Base-by-base conservation (phyloP, 2,888 invertebrate genomes). In the Xestia sexstrigata region DNA sequence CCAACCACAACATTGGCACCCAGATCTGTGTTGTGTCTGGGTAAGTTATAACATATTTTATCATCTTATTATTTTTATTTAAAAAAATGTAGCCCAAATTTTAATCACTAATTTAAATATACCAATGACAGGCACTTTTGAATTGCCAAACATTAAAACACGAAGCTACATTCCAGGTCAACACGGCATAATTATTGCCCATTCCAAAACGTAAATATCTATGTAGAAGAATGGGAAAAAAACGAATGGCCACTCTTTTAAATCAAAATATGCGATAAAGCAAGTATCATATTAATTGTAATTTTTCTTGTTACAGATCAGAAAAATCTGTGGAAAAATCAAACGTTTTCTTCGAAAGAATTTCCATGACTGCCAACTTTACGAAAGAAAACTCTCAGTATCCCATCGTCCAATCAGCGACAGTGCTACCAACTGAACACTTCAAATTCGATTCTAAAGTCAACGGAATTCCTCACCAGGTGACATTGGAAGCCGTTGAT, bases 291-390 rank as follows among this genome's bases (percentile, higher is more conserved):
- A 60, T 47, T 60, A n/a, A 52, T 4, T 35, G 13, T 15, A 47
- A 6, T 35, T 30, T 60, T 30, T 5, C 47, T 66, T 58, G 70
- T 93, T 91, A 11, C 95, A 96, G 96, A 62, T 88, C 90, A 0
- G 83, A 90, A 70, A 91, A n/a, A n/a, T n/a, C n/a, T n/a, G n/a
- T n/a, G n/a, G n/a, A n/a, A n/a, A n/a, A 91, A 30, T 91, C 91
- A 1, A 89, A 92, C 62, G 74, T 91, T 0, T 49, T 73, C 0
- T 96, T 96, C 82, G 92, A 95, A 63, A 91, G 89, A 69, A 85
- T 96, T 52, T 81, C 88, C 0, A 89, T 96, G 9, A 88, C 85
- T 23, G 93, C 91, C 42, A 94, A 94, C 76, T 95, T 94, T 45
- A 89, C 93, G 1, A 86, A 83, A 47, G 77, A 87, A 52, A 90